Evolutionary conservation across 2,113 vertebrate species (phyloP), one percentile per base, ranked within the genome.

Genomic region (Eudyptes chrysolophus): DNA sequence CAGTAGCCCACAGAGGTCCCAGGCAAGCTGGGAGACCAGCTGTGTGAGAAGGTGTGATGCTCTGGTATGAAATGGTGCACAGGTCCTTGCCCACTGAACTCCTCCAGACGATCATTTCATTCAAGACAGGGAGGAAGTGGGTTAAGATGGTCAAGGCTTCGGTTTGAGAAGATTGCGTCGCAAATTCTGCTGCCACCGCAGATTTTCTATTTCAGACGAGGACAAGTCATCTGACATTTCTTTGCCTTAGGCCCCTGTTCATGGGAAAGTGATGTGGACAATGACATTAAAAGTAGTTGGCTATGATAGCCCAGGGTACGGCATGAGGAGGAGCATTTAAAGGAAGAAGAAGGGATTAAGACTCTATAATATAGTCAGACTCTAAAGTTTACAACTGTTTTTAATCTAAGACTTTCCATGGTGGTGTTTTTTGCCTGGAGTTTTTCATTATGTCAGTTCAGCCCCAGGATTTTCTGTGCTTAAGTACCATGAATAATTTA

Each of bases 401-500:
- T 84, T 68, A 93, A 84, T 92, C 34, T 84, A 74, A 68, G 38
- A 87, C 60, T 78, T 92, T 86, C 38, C 48, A 51, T 6, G 16
- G 38, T 48, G 24, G 5, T 1, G 10, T 1, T 58, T 82, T 92
- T 86, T 62, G 17, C 83, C 86, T 89, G 44, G 48, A 92, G 68
- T 89, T 94, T 81, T 86, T 94, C 51, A 64, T 78, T 70, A 36
- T 46, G 68, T 74, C 46, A 51, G 29, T 85, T 86, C 68, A 94
- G 68, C 79, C 38, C 29, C 40, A 71, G 77, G 48, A 96, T 89
- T 78, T 95, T 97, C 65, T 75, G 42, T 72, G 72, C 44, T 90
- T 90, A 92, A 92, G 51, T 34, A 88, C 72, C 72, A 84, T 86
- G 80, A 96, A 96, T 80, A 94, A 94, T 84, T 86, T 65, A 94